phyloP scores from a whole-genome alignment of 2,113 vertebrate species.

The Passer domesticus region DNA sequence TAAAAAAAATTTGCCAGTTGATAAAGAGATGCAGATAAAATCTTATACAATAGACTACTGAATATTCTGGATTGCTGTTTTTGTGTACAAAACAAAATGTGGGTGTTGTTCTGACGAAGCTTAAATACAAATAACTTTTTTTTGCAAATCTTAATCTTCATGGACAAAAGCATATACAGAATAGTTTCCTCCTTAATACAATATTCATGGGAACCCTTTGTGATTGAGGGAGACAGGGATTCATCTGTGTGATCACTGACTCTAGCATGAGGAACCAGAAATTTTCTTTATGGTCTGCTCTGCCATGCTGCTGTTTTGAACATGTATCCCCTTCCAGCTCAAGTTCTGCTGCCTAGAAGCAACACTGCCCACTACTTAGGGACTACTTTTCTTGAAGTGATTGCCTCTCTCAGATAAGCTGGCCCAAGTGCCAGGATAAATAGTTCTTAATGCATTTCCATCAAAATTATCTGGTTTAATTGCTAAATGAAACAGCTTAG shows the following conservation, averaged over 20 bases:
- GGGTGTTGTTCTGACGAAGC: background rate
- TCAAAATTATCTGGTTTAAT: background rate
- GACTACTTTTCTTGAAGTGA: background rate
- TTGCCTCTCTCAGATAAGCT: background rate
- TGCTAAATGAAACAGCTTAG: background rate
- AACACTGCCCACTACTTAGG: background rate
- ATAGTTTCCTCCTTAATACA: background rate
- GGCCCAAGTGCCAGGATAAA: background rate
- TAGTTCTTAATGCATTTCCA: background rate
- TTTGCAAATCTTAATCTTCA: background rate
- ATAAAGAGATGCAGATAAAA: background rate
- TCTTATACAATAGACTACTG: background rate
- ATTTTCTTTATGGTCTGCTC: background rate
- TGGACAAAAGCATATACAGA: background rate
- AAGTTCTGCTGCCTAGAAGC: background rate
- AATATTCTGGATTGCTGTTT: background rate
- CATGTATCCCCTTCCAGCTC: background rate
- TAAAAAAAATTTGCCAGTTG: background rate
- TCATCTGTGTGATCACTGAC: background rate
- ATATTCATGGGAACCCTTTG: background rate
- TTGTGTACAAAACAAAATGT: background rate
- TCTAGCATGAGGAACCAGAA: background rate
- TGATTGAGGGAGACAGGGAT: background rate
- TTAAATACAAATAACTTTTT: background rate
- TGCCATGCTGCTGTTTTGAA: background rate